Conservation (phyloP, 2,888 invertebrate genomes). For the Dasysyrphus albostriatus region DNA sequence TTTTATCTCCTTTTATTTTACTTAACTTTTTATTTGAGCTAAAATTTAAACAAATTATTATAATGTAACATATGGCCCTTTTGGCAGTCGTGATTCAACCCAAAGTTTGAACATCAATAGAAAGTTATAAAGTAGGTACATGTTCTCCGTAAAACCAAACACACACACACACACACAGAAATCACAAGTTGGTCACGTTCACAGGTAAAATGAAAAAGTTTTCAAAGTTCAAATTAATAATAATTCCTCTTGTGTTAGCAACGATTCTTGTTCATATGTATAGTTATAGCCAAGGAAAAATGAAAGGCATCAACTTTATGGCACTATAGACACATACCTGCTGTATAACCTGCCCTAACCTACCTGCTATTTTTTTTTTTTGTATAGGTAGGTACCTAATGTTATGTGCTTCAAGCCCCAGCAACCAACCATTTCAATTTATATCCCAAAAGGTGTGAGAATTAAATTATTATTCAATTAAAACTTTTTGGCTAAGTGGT, state of each 20-base stretch:
- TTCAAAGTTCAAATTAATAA: conserved; percentile 45
- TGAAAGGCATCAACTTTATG: conserved; percentile 27
- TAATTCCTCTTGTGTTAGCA: conserved; percentile 16
- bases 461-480: conserved; percentile 76
- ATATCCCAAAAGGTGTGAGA: conserved; percentile 70
- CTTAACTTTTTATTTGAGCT: conserved; percentile 5
- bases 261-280: not conserved
- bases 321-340: conserved; percentile 19
- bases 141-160: not conserved
- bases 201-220: conserved; percentile 37
- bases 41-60: not conserved
- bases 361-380: not conserved
- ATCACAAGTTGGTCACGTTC: conserved; percentile 37
- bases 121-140: not conserved
- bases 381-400: not conserved
- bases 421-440: conserved; percentile 27
- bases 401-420: not conserved
- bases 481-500: conserved; percentile 72
- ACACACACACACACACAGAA: conserved; percentile 2
- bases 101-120: conserved; percentile 18
- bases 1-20: not conserved
- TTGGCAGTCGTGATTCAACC: conserved; percentile 8
- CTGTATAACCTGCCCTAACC: not conserved
- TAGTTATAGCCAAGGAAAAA: not conserved
- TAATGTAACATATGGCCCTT: conserved; percentile 8